Evolutionary conservation across 2,888 invertebrate genomes (phyloP).

Genomic region (Lasiommata megera): DNA sequence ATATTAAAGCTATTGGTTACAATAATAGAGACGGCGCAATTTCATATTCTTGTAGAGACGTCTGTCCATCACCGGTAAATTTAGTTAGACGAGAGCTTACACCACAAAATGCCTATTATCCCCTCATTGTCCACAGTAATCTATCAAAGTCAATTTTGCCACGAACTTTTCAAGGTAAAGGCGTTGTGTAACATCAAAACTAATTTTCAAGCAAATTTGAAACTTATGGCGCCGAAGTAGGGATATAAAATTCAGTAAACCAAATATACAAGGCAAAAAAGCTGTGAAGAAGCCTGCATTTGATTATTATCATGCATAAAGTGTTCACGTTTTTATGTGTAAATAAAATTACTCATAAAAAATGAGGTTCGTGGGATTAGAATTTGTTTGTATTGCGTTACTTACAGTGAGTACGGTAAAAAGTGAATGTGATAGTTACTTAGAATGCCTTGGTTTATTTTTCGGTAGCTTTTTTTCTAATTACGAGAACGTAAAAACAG

Average conservation of each 20-base stretch:
- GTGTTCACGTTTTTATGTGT: constrained; percentile 48
- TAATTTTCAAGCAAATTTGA: constrained; percentile 20
- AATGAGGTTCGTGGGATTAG: constrained; percentile 31
- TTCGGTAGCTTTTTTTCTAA: constrained; percentile 42
- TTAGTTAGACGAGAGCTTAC: constrained; percentile 33
- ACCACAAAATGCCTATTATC: constrained; percentile 40
- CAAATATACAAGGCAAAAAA: constrained; percentile 20
- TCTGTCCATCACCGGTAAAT: constrained; percentile 24
- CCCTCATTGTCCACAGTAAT: constrained; percentile 38
- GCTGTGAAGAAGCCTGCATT: constrained; percentile 48
- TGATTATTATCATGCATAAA: constrained; percentile 48
- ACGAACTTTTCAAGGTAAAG: constrained; percentile 57
- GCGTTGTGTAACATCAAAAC: constrained; percentile 29
- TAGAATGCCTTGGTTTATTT: constrained; percentile 47
- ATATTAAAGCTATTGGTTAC: neutral
- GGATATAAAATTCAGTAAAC: constrained; percentile 13
- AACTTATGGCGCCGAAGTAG: constrained; percentile 18
- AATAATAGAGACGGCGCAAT: neutral
- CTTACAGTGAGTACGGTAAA: constrained; percentile 35
- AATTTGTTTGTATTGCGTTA: constrained; percentile 38
- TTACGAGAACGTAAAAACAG: constrained; percentile 29
- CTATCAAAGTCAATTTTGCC: constrained; percentile 56
- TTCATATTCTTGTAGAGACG: neutral
- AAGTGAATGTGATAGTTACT: constrained; percentile 53
- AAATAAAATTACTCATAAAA: constrained; percentile 39